Evolutionary conservation across 2,888 invertebrate genomes (phyloP).

Genomic region (Acanthacorydalis orientalis): DNA sequence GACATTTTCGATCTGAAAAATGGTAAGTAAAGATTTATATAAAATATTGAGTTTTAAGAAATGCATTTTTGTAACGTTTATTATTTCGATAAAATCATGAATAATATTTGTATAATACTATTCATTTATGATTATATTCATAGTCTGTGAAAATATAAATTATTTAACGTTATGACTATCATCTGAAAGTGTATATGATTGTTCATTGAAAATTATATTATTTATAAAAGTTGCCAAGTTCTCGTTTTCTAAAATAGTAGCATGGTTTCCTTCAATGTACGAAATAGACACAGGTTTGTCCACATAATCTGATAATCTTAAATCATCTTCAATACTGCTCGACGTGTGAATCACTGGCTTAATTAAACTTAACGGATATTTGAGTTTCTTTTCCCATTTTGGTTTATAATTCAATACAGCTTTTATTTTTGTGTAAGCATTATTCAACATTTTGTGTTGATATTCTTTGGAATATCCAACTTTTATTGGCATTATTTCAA

Average conservation of each 20-base stretch:
- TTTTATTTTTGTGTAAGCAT: slow-evolving; percentile 36
- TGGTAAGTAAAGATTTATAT: too few species aligned
- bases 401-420: slow-evolving; percentile 33
- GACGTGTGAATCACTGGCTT: slow-evolving; percentile 42
- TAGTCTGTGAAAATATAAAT: too few species aligned
- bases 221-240: neutral
- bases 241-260: slow-evolving; percentile 44
- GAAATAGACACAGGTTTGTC: slow-evolving; percentile 38
- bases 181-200: too few species aligned
- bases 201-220: neutral
- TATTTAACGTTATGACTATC: too few species aligned
- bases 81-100: too few species aligned
- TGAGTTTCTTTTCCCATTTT: slow-evolving; percentile 18
- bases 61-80: too few species aligned
- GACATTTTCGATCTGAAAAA: too few species aligned
- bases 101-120: too few species aligned
- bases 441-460: slow-evolving; percentile 23
- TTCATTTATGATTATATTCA: too few species aligned
- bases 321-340: slow-evolving; percentile 42
- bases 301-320: slow-evolving; percentile 42
- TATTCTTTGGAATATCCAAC: slow-evolving; percentile 23
- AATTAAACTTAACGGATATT: slow-evolving; percentile 40
- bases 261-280: slow-evolving; percentile 55
- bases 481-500: slow-evolving; percentile 27
- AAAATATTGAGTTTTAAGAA: too few species aligned